A percentile compares a stretch with the other conserved stretches of the same genome.
phyloP scores from a whole-genome alignment of 2,888 invertebrate species.

The Calameuta pallipes region DNA sequence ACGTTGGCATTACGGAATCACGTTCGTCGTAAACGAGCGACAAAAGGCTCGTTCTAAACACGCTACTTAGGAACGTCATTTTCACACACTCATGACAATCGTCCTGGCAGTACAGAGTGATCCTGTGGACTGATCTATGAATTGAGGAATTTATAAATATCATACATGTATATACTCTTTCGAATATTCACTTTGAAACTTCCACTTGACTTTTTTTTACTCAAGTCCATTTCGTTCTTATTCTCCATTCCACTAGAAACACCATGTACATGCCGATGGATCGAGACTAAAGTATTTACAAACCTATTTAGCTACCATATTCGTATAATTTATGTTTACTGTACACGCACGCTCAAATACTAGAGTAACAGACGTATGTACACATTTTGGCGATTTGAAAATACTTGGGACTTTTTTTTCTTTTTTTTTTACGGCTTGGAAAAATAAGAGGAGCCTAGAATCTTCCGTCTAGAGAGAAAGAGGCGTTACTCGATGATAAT shows the following conservation, averaged over 20 bases:
- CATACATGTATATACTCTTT: not conserved
- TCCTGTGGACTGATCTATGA: not conserved
- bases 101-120: not conserved
- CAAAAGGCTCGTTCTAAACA: not conserved
- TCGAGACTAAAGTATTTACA: slow-evolving; percentile 16
- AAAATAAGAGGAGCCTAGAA: not conserved
- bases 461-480: slow-evolving; percentile 9
- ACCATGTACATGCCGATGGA: not conserved
- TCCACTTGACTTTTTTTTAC: not conserved
- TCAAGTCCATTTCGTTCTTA: not conserved
- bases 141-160: not conserved
- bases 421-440: slow-evolving; percentile 5
- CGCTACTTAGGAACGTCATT: not conserved
- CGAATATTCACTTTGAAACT: not conserved
- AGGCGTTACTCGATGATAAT: not conserved
- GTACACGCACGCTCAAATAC: slow-evolving; percentile 43
- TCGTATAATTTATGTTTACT: slow-evolving; percentile 54
- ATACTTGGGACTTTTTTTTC: slow-evolving; percentile 33
- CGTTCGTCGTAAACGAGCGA: not conserved
- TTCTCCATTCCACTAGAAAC: not conserved
- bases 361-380: slow-evolving; percentile 35
- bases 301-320: slow-evolving; percentile 27
- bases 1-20: not conserved
- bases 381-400: slow-evolving; percentile 46
- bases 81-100: not conserved